A percentile compares a stretch with the other conserved stretches of the same genome.
Evolutionary conservation across 30 jellyfish, hydroid and myxozoan species (phyloP).

Genomic region (Hydractinia echinata): DNA sequence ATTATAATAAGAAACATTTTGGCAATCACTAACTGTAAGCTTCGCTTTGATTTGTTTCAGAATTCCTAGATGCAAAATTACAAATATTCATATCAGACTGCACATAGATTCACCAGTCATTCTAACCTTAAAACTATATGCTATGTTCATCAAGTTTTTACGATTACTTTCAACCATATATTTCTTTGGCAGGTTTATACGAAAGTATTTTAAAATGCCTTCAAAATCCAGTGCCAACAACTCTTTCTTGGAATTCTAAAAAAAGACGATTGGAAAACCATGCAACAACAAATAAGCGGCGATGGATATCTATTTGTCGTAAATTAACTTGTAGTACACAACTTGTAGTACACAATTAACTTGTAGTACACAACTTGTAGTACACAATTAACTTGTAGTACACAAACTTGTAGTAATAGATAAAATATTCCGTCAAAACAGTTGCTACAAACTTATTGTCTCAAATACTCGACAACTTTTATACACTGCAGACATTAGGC

Average conservation of each 20-base stretch:
- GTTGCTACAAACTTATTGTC: too few relatives aligned
- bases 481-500: too few relatives aligned
- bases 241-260: conserved; percentile 62
- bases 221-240: conserved; percentile 60
- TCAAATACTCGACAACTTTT: too few relatives aligned
- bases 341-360: too few relatives aligned
- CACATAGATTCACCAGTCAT: background rate
- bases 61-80: background rate
- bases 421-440: too few relatives aligned
- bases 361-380: too few relatives aligned
- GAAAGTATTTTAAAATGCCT: conserved; percentile 72
- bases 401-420: too few relatives aligned
- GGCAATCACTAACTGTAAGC: background rate
- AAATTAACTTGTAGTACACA: too few relatives aligned
- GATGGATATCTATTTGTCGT: too few relatives aligned
- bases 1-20: background rate
- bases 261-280: background rate
- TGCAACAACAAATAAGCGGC: too few relatives aligned
- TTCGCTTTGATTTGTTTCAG: background rate
- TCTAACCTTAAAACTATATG: conserved; percentile 60
- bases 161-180: conserved; percentile 55
- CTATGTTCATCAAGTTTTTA: conserved; percentile 40
- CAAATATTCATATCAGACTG: background rate
- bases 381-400: too few relatives aligned
- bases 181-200: conserved; percentile 73